A percentile compares a stretch with the other conserved stretches of the same genome.
Evolutionary conservation across 2,113 vertebrate species (phyloP).

Genomic region (Ciconia maguari): DNA sequence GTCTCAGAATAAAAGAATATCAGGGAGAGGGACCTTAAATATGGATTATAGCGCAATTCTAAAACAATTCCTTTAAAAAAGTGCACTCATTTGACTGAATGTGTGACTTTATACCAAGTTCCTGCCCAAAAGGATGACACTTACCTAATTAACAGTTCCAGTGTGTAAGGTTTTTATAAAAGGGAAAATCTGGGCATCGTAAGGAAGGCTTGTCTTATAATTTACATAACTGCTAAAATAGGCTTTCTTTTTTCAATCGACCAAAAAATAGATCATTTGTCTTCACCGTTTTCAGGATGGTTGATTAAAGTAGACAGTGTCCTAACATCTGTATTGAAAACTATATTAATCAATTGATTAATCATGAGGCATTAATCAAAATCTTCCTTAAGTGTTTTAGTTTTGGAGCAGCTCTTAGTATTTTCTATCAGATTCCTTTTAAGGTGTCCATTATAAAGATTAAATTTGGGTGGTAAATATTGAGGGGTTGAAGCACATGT

Average conservation of each 20-base stretch:
- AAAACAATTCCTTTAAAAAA: constrained; percentile 70
- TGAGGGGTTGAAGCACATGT: constrained; percentile 76
- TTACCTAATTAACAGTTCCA: constrained; percentile 75
- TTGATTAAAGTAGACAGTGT: constrained; percentile 95
- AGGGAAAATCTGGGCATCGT: constrained; percentile 63
- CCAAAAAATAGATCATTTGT: constrained; percentile 83
- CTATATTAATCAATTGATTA: constrained; percentile 99
- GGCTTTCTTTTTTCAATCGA: constrained; percentile 65
- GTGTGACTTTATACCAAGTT: constrained; percentile 62
- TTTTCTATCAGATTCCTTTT: constrained; percentile 88
- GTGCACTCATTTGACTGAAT: constrained; percentile 62
- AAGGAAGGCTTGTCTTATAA: constrained; percentile 68
- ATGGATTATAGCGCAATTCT: constrained; percentile 66
- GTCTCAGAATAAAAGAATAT: constrained; percentile 74
- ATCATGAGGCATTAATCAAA: constrained; percentile 92
- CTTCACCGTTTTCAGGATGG: constrained; percentile 88
- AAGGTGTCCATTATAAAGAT: constrained; percentile 88
- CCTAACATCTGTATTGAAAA: constrained; percentile 96
- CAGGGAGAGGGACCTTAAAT: constrained; percentile 73
- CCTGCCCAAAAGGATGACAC: constrained; percentile 72
- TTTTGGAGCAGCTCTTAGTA: constrained; percentile 82
- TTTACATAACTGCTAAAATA: constrained; percentile 77
- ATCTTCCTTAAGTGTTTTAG: constrained; percentile 85
- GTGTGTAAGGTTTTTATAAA: constrained; percentile 68
- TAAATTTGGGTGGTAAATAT: constrained; percentile 85